phyloP scores from a whole-genome alignment of 2,888 invertebrate species.

The Acanthacorydalis orientalis region DNA sequence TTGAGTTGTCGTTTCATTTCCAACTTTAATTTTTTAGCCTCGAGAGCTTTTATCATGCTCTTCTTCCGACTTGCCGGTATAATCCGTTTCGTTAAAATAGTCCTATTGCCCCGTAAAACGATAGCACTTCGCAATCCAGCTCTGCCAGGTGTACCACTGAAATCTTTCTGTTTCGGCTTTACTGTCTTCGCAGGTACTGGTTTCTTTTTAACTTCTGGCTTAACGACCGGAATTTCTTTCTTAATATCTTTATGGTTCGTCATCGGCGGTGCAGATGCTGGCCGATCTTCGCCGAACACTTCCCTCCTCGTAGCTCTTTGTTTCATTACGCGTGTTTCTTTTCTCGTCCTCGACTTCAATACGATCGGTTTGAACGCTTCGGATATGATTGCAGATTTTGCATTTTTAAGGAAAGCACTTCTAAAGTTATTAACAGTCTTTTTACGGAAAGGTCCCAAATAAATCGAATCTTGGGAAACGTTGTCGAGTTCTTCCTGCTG shows the following conservation, averaged over 20 bases:
- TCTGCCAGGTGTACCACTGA: neutral
- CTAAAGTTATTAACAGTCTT: constrained; percentile 50
- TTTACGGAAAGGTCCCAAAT: constrained; percentile 47
- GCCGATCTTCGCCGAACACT: constrained; percentile 65
- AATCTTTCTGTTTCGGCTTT: constrained; percentile 27
- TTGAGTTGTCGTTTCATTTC: neutral
- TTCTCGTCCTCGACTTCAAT: constrained; percentile 48
- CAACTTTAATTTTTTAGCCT: neutral
- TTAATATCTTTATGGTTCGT: constrained; percentile 34
- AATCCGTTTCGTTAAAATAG: constrained; percentile 1
- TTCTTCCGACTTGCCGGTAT: neutral
- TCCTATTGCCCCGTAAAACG: constrained; percentile 2
- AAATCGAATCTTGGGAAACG: constrained; percentile 38
- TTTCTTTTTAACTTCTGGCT: constrained; percentile 20
- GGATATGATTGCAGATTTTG: constrained; percentile 34
- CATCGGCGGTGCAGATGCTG: constrained; percentile 65
- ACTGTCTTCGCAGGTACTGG: constrained; percentile 24
- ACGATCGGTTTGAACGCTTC: constrained; percentile 54
- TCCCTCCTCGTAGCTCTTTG: constrained; percentile 65
- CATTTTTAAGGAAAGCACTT: constrained; percentile 46
- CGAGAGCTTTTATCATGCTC: neutral
- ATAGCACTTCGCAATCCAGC: constrained; percentile 5
- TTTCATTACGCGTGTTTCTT: constrained; percentile 53
- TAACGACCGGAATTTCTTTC: constrained; percentile 19
- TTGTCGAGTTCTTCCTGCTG: constrained; percentile 22